Evolutionary conservation across 2,888 invertebrate species (phyloP).

Genomic region (Smittia aterrima): DNA sequence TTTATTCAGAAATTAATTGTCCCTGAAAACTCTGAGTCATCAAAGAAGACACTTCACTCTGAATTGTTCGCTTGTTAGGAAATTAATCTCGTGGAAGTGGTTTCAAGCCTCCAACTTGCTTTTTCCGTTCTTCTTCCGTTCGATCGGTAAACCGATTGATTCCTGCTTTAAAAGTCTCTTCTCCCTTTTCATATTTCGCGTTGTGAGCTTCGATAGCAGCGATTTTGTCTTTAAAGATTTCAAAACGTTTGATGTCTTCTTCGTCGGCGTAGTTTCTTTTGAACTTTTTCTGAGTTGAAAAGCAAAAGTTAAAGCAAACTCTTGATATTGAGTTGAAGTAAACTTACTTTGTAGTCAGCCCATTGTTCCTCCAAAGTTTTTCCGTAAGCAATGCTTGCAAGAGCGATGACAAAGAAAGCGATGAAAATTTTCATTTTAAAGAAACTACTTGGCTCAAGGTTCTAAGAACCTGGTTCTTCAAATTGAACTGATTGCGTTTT

Average conservation of each 20-base stretch:
- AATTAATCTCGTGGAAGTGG: background rate
- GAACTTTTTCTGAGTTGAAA: background rate
- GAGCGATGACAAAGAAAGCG: too few species aligned
- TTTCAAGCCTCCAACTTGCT: background rate
- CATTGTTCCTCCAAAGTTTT: background rate
- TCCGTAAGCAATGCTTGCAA: too few species aligned
- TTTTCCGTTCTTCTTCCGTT: background rate
- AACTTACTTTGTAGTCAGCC: too few species aligned
- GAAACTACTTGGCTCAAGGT: too few species aligned
- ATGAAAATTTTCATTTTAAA: too few species aligned
- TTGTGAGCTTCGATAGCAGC: background rate
- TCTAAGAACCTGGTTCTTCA: too few species aligned
- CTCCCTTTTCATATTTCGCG: too few species aligned
- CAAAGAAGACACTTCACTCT: too few species aligned
- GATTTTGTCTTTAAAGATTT: background rate
- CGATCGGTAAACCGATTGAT: background rate
- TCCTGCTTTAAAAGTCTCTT: background rate
- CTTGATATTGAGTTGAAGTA: too few species aligned
- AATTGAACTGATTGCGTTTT: too few species aligned
- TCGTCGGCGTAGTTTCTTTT: background rate
- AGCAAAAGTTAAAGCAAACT: too few species aligned
- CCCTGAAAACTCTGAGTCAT: background rate
- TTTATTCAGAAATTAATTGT: background rate
- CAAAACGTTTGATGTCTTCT: background rate
- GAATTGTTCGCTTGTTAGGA: background rate